Evolutionary conservation across 2,888 invertebrate species (phyloP), one percentile per base, ranked within the genome.

Genomic region (Drosophila kambysellisi): DNA sequence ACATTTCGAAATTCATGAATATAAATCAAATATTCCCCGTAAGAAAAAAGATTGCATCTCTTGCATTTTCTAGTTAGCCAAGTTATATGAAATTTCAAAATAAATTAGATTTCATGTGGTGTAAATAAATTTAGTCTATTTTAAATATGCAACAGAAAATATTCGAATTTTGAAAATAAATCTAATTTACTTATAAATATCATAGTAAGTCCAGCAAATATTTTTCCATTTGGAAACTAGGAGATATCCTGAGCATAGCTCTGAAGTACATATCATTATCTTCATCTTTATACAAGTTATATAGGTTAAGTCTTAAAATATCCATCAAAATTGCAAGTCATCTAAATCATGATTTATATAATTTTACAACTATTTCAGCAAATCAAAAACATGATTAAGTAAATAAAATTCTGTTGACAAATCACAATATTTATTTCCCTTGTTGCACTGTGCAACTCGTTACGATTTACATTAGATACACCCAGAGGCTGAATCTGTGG

Each of bases 381-480:
- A 56, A 25, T 30, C 8, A n/a, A 15, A 37, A 43, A 41, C 5
- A 43, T 32, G 3, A 43, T 15, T 30, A 20, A 30, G 41, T 41
- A 0, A 33, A 35, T 25, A 25, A 48, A 41, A 41, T 57, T 15
- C 9, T 7, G 8, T 29, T 51, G 15, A 29, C 29, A 41, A 32
- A 50, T 41, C 4, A 39, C 48, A 57, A 39, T 20, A 29, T 35
- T 12, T 11, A 43, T 12, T 33, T 5, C 25, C 12, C 2, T 35
- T 17, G 62, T 17, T 35, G 25, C 74, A 81, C 63, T 77, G 72
- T 78, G 78, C 72, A 46, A 9, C 56, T 41, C 64, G 46, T 53
- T 75, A 70, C 70, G 73, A 79, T 79, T 84, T 77, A 72, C 80
- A 80, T 85, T 85, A 81, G 81, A 79, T 69, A 68, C 30, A 54